Conservation (phyloP, 2,888 invertebrate species). For the Lasioglossum zephyrum region DNA sequence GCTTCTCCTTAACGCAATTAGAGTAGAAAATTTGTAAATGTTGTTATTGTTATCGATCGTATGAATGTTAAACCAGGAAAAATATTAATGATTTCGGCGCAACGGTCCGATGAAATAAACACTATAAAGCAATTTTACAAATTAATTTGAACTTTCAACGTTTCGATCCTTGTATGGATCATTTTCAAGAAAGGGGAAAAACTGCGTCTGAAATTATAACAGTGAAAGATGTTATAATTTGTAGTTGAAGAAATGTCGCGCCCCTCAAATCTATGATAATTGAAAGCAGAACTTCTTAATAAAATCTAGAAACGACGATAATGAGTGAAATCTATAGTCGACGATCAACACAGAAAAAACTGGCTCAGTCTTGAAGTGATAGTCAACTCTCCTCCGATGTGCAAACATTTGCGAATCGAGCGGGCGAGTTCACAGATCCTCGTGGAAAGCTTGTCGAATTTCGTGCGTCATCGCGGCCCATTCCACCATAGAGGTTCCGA, state of each 20-base stretch:
- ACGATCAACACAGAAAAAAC: not conserved
- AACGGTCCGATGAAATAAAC: no score
- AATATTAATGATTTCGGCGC: no score
- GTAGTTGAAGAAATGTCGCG: not conserved
- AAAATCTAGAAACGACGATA: not conserved
- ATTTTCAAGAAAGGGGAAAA: no score
- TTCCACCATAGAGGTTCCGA: not conserved
- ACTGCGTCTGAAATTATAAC: no score
- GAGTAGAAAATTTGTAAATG: not conserved
- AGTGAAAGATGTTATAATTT: no score
- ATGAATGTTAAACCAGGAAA: no score
- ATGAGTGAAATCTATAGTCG: not conserved
- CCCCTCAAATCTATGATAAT: not conserved
- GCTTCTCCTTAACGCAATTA: not conserved
- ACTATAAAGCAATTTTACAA: no score
- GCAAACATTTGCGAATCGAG: constrained; percentile 7
- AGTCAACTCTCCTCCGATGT: not conserved
- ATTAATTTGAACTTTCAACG: no score
- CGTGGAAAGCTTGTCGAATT: not conserved
- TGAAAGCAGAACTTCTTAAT: not conserved
- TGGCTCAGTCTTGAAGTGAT: constrained; percentile 11
- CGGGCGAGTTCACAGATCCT: not conserved
- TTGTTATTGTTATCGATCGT: no score
- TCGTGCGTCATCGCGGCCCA: not conserved
- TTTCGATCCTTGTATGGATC: no score